Base-by-base conservation (phyloP, 2,113 vertebrate genomes). In the Bos indicus region DNA sequence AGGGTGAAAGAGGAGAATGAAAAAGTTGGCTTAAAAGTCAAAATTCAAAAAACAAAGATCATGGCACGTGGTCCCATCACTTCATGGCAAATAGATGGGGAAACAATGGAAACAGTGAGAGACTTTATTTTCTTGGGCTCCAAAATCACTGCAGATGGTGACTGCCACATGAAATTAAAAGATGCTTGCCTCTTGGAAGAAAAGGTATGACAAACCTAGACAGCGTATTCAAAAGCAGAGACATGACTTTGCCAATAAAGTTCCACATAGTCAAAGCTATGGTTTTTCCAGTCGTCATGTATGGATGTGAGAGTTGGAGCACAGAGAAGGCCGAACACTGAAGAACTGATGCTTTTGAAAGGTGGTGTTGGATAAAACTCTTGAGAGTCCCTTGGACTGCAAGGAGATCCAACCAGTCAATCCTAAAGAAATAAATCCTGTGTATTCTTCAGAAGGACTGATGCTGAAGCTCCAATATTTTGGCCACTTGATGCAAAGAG, bases 291-390 rank as follows among this genome's bases (percentile, higher is more conserved):
- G 64, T 67, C 2, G 33, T 67, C 4, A 36, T 36, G 8, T n/a
- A 67, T 36, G 64, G 64, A 19, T 67, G 33, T 67, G 64, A 36
- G 33, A 21, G 33, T 67, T 36, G 33, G 64, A 36, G 64, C 64
- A 67, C 9, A 67, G 17, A 36, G 64, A 67, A 21, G 62, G 9
- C 16, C 0, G 0, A 19, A 36, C 64, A 67, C 8, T 0, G 2
- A 67, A 67, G 17, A 67, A 67, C 33, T 67, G 17, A 67, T 36
- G 64, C 8, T 67, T 36, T 67, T 67, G 33, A 67, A 36, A n/a
- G n/a, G 17, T 21, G 9, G 1, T 36, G 33, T 36, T 36, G 33
- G 64, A 21, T 17, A 67, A 67, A 9, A 67, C 17, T 67, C 33
- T n/a, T 67, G 33, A 67, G 16, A 36, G 8, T 10, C 64, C 33